Conservation (phyloP, 2,113 vertebrate species). For the Oostethus manadensis region DNA sequence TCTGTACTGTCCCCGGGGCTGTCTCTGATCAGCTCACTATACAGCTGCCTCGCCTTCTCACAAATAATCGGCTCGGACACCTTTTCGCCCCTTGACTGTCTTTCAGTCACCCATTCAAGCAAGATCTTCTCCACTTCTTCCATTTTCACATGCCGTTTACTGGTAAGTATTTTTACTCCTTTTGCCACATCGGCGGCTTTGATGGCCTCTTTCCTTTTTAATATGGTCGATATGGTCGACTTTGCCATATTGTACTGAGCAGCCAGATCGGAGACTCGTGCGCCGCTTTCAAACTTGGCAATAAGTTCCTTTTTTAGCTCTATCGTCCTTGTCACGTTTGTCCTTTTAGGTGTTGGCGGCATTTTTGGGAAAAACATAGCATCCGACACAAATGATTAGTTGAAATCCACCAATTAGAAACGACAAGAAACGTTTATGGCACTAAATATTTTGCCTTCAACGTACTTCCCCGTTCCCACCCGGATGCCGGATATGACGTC, state of each 20-base stretch:
- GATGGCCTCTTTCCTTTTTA: constrained; percentile 11
- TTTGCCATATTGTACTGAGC: constrained; percentile 2
- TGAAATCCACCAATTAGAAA: background rate
- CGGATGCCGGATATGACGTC: too few relatives aligned
- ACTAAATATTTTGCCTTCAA: too few relatives aligned
- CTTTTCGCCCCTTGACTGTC: background rate
- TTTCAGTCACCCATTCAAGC: constrained; percentile 9
- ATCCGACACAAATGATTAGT: background rate
- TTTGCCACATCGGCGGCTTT: constrained; percentile 1
- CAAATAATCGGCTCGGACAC: constrained; percentile 5
- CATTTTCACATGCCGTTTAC: background rate
- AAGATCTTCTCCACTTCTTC: constrained; percentile 7
- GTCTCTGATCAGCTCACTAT: constrained; percentile 1
- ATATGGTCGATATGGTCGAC: constrained; percentile 9
- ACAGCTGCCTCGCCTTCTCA: background rate
- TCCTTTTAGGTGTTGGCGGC: background rate
- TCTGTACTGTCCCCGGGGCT: background rate
- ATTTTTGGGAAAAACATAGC: constrained; percentile 2
- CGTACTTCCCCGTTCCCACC: too few relatives aligned
- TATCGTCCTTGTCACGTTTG: constrained; percentile 1
- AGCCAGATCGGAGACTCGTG: constrained; percentile 3
- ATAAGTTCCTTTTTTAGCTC: constrained; percentile 8
- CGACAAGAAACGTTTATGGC: too few relatives aligned
- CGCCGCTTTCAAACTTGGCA: background rate
- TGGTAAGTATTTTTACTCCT: constrained; percentile 9